Evolutionary conservation across 2,888 invertebrate genomes (phyloP).

Genomic region (Dimorphilus gyrociliatus): DNA sequence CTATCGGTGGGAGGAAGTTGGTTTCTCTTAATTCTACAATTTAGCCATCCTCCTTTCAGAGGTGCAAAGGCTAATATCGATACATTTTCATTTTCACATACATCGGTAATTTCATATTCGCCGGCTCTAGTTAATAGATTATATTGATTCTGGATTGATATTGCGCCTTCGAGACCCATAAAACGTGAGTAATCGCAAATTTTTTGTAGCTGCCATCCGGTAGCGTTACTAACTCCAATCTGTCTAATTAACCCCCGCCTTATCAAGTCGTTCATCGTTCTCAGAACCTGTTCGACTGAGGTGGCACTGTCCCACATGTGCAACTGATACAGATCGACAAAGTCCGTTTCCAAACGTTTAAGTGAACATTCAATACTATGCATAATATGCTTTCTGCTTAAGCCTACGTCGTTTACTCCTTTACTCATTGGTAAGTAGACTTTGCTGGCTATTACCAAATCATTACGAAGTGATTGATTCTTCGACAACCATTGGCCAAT

Average conservation of each 20-base stretch:
- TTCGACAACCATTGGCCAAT: conserved; percentile 7
- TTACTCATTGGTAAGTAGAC: conserved; percentile 4
- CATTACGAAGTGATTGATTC: conserved; percentile 2
- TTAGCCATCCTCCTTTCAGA: conserved; percentile 16
- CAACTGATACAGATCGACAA: conserved; percentile 6
- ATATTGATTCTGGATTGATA: conserved; percentile 18
- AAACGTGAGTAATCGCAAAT: conserved; percentile 5
- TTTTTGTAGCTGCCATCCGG: conserved; percentile 9
- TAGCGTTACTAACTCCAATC: conserved; percentile 9
- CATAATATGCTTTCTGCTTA: conserved; percentile 8
- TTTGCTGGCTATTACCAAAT: conserved; percentile 6
- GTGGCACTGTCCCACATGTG: conserved; percentile 7
- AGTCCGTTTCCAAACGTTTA: conserved; percentile 6
- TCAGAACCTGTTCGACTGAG: conserved; percentile 9
- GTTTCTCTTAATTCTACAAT: too few species aligned
- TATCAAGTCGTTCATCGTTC: conserved; percentile 7
- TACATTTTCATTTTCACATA: conserved; percentile 18
- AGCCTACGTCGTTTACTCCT: conserved; percentile 4
- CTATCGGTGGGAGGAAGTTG: too few species aligned
- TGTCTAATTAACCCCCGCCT: conserved; percentile 6
- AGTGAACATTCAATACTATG: conserved; percentile 6
- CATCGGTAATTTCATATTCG: conserved; percentile 19
- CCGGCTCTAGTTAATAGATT: conserved; percentile 15
- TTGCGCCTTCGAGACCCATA: conserved; percentile 7
- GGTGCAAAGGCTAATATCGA: conserved; percentile 22